Evolutionary conservation across 2,797 vertebrate species (phyloP).

Genomic region (Xerus rutilus): DNA sequence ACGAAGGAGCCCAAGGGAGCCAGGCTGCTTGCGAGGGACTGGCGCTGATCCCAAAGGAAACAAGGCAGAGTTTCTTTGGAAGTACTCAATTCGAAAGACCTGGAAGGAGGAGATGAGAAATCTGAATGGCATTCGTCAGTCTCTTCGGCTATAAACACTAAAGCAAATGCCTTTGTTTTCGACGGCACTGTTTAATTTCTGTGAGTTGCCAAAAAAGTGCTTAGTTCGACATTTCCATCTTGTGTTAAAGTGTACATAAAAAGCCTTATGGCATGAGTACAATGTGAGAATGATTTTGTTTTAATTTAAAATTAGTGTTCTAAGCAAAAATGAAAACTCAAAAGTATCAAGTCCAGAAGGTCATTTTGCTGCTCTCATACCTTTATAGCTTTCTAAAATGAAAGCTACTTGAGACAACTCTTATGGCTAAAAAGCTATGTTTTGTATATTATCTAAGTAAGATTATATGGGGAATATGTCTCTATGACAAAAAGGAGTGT

Average conservation of each 20-base stretch:
- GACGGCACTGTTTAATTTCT: slow-evolving; percentile 57
- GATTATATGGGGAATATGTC: not conserved
- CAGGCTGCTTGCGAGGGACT: slow-evolving; percentile 97
- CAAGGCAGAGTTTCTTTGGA: slow-evolving; percentile 96
- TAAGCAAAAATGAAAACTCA: slow-evolving; percentile 56
- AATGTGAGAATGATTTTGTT: slow-evolving; percentile 19
- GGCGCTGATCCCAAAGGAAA: slow-evolving; percentile 94
- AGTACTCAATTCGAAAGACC: slow-evolving; percentile 96
- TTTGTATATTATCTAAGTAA: too few species aligned
- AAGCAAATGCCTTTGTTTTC: not conserved
- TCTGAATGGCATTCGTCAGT: slow-evolving; percentile 87
- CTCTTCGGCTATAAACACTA: not conserved
- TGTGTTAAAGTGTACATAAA: not conserved
- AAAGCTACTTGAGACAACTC: not conserved
- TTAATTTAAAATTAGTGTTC: slow-evolving; percentile 49
- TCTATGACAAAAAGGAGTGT: not conserved
- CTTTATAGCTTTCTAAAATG: not conserved
- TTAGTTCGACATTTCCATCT: slow-evolving; percentile 67
- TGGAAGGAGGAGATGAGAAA: slow-evolving; percentile 98
- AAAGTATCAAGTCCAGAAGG: not conserved
- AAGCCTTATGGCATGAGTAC: slow-evolving; percentile 11
- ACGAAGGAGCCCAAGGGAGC: too few species aligned
- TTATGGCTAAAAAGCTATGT: too few species aligned
- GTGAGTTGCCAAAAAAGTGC: slow-evolving; percentile 74
- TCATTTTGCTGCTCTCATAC: not conserved